phyloP scores from a whole-genome alignment of 1,140 invertebrate species.

The Meloidogyne exigua region DNA sequence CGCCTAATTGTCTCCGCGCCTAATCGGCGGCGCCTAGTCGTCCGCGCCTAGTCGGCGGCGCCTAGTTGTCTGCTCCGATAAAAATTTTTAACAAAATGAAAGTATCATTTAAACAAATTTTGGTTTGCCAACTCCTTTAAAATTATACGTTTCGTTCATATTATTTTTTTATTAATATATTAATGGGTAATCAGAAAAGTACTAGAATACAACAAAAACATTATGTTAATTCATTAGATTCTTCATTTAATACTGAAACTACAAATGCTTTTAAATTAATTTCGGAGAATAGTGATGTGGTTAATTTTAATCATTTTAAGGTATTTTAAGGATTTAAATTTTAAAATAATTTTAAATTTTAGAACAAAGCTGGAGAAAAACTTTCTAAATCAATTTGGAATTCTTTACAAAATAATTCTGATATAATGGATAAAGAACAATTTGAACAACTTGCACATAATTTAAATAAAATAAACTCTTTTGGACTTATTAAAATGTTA shows the following conservation, averaged over 20 bases:
- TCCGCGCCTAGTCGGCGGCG: too few relatives aligned
- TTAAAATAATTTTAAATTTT: not conserved
- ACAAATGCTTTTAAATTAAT: not conserved
- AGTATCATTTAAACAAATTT: too few relatives aligned
- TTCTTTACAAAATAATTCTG: not conserved
- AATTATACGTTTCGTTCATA: too few relatives aligned
- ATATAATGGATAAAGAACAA: constrained; percentile 13
- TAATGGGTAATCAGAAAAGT: not conserved
- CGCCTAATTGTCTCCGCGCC: too few relatives aligned
- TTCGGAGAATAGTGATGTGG: not conserved
- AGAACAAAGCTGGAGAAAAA: not conserved
- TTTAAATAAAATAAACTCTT: not conserved
- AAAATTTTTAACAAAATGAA: too few relatives aligned
- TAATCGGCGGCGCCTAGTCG: too few relatives aligned
- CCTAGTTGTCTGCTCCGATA: too few relatives aligned
- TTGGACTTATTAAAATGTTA: constrained; percentile 17
- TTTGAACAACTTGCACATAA: constrained; percentile 17
- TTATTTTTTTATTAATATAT: too few relatives aligned
- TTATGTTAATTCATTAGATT: not conserved
- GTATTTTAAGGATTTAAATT: not conserved
- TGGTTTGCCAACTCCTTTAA: too few relatives aligned
- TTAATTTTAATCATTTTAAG: not conserved
- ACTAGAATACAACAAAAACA: not conserved
- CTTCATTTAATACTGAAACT: not conserved
- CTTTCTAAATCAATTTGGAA: not conserved